These are phyloP conservation scores for Phacellophora camtschatica DNA, from an alignment of 30 jellyfish, hydroid and myxozoan species.

Conservation along the genomic window DNA sequence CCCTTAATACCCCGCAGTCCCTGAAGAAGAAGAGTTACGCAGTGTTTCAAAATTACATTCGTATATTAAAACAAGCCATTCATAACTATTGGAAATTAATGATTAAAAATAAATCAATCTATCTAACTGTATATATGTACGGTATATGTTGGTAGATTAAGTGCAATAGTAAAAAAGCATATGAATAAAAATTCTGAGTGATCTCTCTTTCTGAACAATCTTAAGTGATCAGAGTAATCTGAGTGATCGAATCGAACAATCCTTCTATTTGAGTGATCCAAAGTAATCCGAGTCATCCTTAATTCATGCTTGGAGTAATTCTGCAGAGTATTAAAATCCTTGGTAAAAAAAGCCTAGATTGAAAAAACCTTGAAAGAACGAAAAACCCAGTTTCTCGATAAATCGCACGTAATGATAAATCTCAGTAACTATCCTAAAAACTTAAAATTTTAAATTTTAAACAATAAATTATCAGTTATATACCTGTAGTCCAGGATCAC, in stretches of 20 bases:
- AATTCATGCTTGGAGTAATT: too few relatives aligned
- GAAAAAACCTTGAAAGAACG: too few relatives aligned
- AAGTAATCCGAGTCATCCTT: too few relatives aligned
- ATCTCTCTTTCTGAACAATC: too few relatives aligned
- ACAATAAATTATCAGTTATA: neutral
- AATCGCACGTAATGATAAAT: neutral
- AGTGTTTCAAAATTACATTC: too few relatives aligned
- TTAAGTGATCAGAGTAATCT: too few relatives aligned
- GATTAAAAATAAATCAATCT: neutral
- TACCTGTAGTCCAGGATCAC: slow-evolving; percentile 39
- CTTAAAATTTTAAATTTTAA: neutral
- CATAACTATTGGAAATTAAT: neutral
- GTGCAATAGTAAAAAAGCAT: too few relatives aligned
- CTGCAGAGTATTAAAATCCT: too few relatives aligned
- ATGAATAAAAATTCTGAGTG: too few relatives aligned
- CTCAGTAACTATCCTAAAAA: neutral
- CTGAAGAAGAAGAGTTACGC: neutral
- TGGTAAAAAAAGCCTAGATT: too few relatives aligned
- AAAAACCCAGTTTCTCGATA: too few relatives aligned
- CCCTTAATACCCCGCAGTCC: slow-evolving; percentile 29
- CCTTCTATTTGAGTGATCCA: neutral
- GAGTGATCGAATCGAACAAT: neutral
- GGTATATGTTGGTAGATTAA: neutral
- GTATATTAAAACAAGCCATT: neutral
- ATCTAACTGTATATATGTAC: neutral